These are phyloP conservation scores for Xestobium rufovillosum DNA, from an alignment of 2,888 invertebrate genomes.

Conservation along the genomic window DNA sequence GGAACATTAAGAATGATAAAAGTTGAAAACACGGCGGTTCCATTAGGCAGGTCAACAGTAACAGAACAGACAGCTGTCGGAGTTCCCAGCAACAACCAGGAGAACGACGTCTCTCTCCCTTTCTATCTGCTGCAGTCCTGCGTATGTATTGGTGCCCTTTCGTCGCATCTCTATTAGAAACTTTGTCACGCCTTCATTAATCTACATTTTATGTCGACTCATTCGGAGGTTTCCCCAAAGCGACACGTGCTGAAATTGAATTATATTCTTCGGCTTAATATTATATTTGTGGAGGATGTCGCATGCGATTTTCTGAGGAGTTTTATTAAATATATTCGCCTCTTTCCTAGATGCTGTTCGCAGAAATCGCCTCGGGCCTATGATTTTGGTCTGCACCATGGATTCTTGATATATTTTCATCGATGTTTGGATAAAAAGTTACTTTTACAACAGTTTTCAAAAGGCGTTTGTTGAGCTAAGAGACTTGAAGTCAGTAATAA, in stretches of 20 bases:
- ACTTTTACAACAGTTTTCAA: no score
- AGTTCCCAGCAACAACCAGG: conserved; percentile 29
- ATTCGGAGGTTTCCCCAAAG: conserved; percentile 24
- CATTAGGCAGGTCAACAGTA: conserved; percentile 38
- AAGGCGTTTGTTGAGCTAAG: no score
- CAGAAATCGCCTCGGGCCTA: no score
- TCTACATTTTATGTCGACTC: conserved; percentile 36
- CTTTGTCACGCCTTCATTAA: conserved; percentile 36
- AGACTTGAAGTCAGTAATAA: no score
- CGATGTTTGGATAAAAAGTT: no score
- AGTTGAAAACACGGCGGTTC: conserved; percentile 34
- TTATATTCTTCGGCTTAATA: not conserved
- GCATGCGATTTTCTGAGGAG: no score
- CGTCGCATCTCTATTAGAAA: conserved; percentile 35
- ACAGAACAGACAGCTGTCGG: conserved; percentile 31
- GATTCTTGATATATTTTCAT: no score
- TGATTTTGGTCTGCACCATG: no score
- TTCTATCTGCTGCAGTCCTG: conserved; percentile 9
- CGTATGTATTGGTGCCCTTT: conserved; percentile 32
- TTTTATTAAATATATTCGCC: no score
- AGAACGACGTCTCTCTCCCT: conserved; percentile 9
- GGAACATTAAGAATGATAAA: conserved; percentile 24
- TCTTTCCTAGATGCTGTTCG: no score
- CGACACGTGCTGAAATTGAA: conserved; percentile 26
- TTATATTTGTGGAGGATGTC: no score